phyloP scores from a whole-genome alignment of 2,113 vertebrate genomes.

The Limnothrissa miodon region DNA sequence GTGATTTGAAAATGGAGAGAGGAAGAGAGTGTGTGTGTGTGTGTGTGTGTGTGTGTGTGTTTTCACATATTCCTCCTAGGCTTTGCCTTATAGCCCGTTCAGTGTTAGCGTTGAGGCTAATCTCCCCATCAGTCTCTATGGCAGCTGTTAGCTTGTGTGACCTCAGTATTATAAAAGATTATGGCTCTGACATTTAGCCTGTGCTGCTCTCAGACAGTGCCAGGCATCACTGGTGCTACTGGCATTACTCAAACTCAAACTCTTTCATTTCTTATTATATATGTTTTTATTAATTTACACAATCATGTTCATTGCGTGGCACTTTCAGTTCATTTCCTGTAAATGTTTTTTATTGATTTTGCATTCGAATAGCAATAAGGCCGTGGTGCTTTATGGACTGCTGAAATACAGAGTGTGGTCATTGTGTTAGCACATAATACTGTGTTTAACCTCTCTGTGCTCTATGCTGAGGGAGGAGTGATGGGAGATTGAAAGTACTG shows the following conservation, averaged over 20 bases:
- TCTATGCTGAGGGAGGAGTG: neutral
- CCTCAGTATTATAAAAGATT: no score
- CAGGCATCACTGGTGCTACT: no score
- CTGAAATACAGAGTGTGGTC: neutral
- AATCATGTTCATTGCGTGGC: neutral
- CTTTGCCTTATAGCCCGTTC: conserved; percentile 35
- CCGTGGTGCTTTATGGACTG: neutral
- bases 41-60: no score
- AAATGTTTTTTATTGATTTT: neutral
- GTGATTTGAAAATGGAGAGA: no score
- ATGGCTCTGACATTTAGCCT: neutral
- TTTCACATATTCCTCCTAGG: neutral
- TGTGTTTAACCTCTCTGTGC: neutral
- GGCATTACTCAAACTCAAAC: no score
- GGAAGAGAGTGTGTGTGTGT: neutral
- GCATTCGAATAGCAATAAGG: neutral
- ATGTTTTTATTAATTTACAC: no score
- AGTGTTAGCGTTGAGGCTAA: conserved; percentile 43
- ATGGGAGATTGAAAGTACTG: neutral
- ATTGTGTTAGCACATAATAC: neutral
- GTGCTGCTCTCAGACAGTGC: neutral
- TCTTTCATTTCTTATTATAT: no score
- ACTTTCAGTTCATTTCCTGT: neutral
- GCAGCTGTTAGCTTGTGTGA: conserved; percentile 26
- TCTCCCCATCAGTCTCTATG: conserved; percentile 47